phyloP scores from a whole-genome alignment of 2,797 vertebrate genomes.

The Pseudochirops cupreus region DNA sequence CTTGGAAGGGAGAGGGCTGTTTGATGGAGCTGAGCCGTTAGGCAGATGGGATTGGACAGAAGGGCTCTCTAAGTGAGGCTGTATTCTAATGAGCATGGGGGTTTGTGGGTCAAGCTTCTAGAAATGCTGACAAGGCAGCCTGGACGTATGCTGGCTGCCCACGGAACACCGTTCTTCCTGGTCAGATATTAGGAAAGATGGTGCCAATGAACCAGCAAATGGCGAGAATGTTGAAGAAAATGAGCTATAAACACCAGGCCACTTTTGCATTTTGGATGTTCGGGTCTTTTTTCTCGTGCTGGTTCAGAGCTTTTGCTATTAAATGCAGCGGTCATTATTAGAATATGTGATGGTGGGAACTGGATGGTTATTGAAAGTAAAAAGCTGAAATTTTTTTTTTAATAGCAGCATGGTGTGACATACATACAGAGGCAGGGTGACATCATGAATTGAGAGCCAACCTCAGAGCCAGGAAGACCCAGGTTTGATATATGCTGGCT shows the following conservation, averaged over 20 bases:
- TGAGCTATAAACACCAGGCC: conserved; percentile 70
- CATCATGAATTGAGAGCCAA: background rate
- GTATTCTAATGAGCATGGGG: conserved; percentile 67
- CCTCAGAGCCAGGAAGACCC: background rate
- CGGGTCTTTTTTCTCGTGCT: conserved; percentile 75
- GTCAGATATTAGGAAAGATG: conserved; percentile 67
- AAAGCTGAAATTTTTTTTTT: background rate
- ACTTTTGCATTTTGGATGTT: conserved; percentile 45
- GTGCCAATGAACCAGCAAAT: conserved; percentile 71
- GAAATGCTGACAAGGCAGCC: conserved; percentile 55
- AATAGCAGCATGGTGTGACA: background rate
- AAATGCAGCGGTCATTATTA: conserved; percentile 65
- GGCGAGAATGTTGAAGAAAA: conserved; percentile 74
- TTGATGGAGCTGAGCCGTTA: background rate
- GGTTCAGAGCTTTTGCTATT: conserved; percentile 71
- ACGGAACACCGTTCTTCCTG: conserved; percentile 69
- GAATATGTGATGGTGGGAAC: conserved; percentile 12
- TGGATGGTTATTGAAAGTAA: background rate
- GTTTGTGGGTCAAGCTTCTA: conserved; percentile 67
- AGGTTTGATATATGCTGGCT: background rate
- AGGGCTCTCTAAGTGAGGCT: conserved; percentile 70
- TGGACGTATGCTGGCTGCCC: conserved; percentile 55
- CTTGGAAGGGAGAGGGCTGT: background rate
- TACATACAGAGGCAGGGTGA: background rate
- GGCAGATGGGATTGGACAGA: conserved; percentile 76